Evolutionary conservation across 2,888 invertebrate species (phyloP).

Genomic region (Galerucella nymphaeae): DNA sequence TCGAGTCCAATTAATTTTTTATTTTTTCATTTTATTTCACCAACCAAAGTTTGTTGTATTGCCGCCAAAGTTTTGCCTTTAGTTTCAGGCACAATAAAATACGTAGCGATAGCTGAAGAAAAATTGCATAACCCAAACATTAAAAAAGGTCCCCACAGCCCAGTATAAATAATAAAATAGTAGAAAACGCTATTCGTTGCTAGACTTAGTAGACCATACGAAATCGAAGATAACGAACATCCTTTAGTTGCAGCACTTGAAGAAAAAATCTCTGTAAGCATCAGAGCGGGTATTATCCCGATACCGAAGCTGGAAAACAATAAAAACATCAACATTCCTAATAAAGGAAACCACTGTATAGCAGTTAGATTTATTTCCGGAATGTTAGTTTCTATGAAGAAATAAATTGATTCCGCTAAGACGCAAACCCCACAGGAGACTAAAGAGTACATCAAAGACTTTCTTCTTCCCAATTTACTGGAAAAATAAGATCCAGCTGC

Average conservation of each 20-base stretch:
- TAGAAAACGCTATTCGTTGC: constrained; percentile 55
- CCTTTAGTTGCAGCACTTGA: constrained; percentile 55
- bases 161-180: constrained; percentile 50
- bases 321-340: constrained; percentile 49
- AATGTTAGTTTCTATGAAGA: constrained; percentile 50
- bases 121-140: constrained; percentile 27
- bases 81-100: constrained; percentile 24
- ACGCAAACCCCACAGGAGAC: constrained; percentile 48
- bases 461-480: constrained; percentile 54
- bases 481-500: constrained; percentile 45
- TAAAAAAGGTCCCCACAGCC: constrained; percentile 48
- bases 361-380: constrained; percentile 41
- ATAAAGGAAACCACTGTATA: constrained; percentile 54
- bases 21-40: neutral
- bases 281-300: constrained; percentile 53
- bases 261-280: constrained; percentile 56
- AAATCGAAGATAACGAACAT: constrained; percentile 32
- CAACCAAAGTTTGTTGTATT: constrained; percentile 17
- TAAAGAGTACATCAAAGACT: constrained; percentile 53
- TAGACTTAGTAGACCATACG: constrained; percentile 9
- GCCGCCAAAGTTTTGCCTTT: constrained; percentile 23
- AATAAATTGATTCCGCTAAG: constrained; percentile 50
- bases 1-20: too few relatives aligned
- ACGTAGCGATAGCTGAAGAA: constrained; percentile 11
- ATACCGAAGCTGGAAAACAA: constrained; percentile 44